Conservation (phyloP, 2,888 invertebrate species). For the Prosopocoilus inquinatus region DNA sequence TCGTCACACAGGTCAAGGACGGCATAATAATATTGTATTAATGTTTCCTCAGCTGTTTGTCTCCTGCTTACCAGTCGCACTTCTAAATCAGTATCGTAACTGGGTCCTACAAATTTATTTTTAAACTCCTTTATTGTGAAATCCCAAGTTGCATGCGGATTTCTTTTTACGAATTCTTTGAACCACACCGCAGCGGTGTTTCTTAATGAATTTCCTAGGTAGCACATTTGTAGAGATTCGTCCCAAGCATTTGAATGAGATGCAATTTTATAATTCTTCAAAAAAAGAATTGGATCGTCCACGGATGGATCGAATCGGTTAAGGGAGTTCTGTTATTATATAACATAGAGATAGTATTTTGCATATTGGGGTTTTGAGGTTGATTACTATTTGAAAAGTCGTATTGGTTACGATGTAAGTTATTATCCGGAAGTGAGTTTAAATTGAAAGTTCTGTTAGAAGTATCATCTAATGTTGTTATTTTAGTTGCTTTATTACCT, state of each 20-base stretch:
- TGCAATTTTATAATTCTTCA: neutral
- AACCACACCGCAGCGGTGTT: neutral
- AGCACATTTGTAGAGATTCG: neutral
- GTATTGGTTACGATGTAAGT: no score
- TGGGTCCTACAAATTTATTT: neutral
- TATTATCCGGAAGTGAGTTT: no score
- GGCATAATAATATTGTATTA: neutral
- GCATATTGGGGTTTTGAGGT: no score
- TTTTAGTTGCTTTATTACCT: no score
- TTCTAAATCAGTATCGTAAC: neutral
- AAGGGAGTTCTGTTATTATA: neutral
- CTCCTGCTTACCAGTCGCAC: neutral
- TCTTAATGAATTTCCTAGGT: neutral
- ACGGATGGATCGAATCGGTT: neutral
- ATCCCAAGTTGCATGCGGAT: neutral
- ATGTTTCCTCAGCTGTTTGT: neutral
- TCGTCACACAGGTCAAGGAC: neutral
- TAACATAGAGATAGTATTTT: no score
- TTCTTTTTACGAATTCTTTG: neutral
- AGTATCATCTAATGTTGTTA: no score
- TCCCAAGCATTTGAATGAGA: neutral
- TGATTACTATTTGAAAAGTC: no score
- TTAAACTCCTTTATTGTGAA: neutral
- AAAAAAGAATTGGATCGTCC: neutral
- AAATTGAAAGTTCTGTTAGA: no score